phyloP scores from a whole-genome alignment of 2,888 invertebrate genomes.

The Erpobdella octoculata region DNA sequence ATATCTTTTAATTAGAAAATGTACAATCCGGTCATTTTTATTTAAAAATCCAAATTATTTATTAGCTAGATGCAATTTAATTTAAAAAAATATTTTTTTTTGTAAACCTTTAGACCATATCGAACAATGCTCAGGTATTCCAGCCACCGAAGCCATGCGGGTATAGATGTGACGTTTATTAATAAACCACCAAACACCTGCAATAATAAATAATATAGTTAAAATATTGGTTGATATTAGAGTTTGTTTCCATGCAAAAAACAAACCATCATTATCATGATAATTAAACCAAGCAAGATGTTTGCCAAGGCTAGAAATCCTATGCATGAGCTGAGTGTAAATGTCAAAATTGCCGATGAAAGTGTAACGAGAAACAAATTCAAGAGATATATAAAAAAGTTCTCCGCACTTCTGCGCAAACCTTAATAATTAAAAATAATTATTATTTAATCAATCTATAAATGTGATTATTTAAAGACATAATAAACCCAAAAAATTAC shows the following conservation, averaged over 20 bases:
- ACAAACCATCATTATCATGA: conserved; percentile 44
- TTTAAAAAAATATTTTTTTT: neutral
- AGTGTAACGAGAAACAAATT: conserved; percentile 46
- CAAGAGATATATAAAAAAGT: conserved; percentile 48
- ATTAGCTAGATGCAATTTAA: too few species aligned
- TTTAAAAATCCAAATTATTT: too few species aligned
- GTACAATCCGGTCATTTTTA: neutral
- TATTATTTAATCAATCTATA: neutral
- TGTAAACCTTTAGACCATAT: conserved; percentile 41
- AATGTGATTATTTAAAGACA: neutral
- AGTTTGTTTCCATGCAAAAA: neutral
- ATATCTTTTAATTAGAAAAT: neutral
- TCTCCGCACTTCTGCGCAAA: conserved; percentile 35
- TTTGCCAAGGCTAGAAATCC: conserved; percentile 40
- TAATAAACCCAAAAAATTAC: too few species aligned
- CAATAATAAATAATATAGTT: neutral
- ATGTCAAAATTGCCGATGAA: conserved; percentile 47
- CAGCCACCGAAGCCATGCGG: conserved; percentile 47
- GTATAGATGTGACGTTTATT: conserved; percentile 47
- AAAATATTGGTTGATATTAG: neutral
- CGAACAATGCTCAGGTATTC: conserved; percentile 48
- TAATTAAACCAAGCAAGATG: conserved; percentile 38
- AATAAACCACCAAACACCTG: conserved; percentile 48
- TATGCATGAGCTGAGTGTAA: conserved; percentile 40
- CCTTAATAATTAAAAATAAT: conserved; percentile 28